Conservation (phyloP, 1,140 invertebrate genomes). For the honey bee (Apis mellifera) region DNA sequence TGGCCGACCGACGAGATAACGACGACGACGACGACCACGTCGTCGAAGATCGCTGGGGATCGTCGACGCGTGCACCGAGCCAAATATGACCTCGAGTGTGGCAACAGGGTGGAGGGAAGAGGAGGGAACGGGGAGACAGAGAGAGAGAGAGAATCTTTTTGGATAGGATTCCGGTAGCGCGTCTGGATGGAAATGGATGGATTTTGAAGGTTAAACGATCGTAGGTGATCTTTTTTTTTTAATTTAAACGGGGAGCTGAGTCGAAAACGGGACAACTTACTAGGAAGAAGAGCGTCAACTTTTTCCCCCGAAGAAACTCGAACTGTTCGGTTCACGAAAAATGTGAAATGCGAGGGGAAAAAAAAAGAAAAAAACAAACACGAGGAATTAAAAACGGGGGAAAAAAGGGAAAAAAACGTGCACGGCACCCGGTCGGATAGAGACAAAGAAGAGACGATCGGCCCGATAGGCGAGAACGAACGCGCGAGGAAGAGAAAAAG, state of each 20-base stretch:
- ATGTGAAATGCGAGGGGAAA: no score
- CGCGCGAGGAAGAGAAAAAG: constrained; percentile 12
- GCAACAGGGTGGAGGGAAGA: background rate
- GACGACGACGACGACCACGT: constrained; percentile 37
- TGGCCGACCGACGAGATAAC: background rate
- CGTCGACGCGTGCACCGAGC: background rate
- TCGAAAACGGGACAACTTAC: no score
- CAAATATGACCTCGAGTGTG: background rate
- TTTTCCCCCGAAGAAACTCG: background rate
- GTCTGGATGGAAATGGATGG: background rate
- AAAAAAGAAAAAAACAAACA: background rate
- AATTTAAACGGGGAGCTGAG: no score
- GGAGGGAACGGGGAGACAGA: no score
- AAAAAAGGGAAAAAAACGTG: background rate
- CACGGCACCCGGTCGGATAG: background rate
- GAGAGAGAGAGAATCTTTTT: no score
- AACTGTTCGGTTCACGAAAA: no score
- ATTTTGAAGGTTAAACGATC: background rate
- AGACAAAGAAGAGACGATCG: constrained; percentile 38
- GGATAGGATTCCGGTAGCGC: background rate
- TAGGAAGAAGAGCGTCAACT: background rate
- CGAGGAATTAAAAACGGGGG: background rate
- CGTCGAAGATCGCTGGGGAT: background rate
- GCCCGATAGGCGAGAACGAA: constrained; percentile 4
- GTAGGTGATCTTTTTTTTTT: no score